A percentile compares a stretch with the other conserved stretches of the same genome.
These are phyloP conservation scores for Hippotragus niger DNA, from an alignment of 2,113 vertebrate species.

Conservation along the genomic window DNA sequence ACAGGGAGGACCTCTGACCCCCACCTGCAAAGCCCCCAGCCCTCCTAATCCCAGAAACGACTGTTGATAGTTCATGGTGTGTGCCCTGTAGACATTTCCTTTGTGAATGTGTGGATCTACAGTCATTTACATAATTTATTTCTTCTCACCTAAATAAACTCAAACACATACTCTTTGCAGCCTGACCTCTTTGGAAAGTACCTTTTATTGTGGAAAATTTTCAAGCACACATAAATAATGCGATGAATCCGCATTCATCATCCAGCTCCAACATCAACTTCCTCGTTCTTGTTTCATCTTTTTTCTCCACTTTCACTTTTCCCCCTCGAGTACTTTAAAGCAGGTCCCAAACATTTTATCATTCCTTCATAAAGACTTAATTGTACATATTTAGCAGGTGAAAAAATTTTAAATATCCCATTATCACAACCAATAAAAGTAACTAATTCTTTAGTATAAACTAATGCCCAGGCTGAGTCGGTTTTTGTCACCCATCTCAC, in stretches of 20 bases:
- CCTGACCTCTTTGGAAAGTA: not conserved
- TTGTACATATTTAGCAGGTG: not conserved
- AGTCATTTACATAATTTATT: not conserved
- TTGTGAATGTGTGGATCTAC: not conserved
- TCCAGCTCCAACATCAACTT: not conserved
- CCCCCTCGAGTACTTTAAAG: not conserved
- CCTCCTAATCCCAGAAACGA: not conserved
- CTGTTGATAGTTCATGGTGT: not conserved
- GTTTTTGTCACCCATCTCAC: slow-evolving; percentile 4
- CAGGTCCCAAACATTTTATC: not conserved
- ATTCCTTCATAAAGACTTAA: not conserved
- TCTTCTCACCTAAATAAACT: not conserved
- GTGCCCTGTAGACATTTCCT: not conserved
- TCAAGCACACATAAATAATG: not conserved
- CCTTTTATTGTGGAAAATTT: not conserved
- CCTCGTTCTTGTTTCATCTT: not conserved
- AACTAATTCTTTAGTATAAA: not conserved
- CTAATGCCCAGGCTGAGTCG: not conserved
- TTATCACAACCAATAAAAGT: slow-evolving; percentile 3
- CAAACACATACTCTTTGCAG: not conserved
- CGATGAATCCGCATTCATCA: not conserved
- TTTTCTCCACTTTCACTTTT: not conserved
- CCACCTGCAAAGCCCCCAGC: not conserved
- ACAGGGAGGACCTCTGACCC: not conserved
- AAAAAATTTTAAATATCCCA: not conserved